Percentiles rank a stretch among this genome's conserved stretches.
Evolutionary conservation across 2,113 vertebrate species (phyloP).

Genomic region (Brachypteracias leptosomus): DNA sequence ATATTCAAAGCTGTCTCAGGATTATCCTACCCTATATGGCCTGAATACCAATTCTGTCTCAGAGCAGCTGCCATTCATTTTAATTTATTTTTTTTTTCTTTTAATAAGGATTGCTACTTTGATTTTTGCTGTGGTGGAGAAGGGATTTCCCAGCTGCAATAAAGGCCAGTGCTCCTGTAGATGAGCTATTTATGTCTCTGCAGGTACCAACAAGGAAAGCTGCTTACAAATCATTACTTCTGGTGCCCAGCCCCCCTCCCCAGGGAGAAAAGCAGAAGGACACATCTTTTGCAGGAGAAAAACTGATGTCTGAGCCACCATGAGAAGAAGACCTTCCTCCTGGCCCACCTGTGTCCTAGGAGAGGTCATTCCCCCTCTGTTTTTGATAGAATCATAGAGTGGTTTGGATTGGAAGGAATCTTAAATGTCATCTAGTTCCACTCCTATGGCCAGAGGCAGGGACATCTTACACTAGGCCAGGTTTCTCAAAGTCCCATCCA

Average conservation of each 20-base stretch:
- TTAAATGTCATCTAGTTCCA: not conserved
- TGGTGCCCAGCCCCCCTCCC: not conserved
- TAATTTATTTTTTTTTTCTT: not conserved
- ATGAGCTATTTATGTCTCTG: fast-evolving
- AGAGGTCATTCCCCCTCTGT: not conserved
- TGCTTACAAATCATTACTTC: not conserved
- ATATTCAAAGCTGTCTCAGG: not conserved
- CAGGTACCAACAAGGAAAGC: not conserved
- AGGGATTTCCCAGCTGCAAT: not conserved
- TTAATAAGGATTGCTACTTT: not conserved
- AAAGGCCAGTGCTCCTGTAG: not conserved
- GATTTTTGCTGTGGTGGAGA: not conserved
- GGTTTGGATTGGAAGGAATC: not conserved
- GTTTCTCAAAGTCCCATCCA: not conserved
- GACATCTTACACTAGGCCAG: too few species aligned
- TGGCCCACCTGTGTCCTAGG: not conserved
- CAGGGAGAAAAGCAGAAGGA: not conserved
- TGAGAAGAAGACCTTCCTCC: not conserved
- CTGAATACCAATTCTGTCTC: not conserved
- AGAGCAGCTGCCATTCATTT: not conserved
- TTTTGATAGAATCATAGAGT: not conserved
- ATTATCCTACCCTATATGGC: not conserved
- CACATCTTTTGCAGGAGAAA: not conserved
- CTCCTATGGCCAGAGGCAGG: not conserved
- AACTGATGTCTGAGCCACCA: fast-evolving